Evolutionary conservation across 2,888 invertebrate species (phyloP), one percentile per base, ranked within the genome.

Genomic region (Agrotis clavis): DNA sequence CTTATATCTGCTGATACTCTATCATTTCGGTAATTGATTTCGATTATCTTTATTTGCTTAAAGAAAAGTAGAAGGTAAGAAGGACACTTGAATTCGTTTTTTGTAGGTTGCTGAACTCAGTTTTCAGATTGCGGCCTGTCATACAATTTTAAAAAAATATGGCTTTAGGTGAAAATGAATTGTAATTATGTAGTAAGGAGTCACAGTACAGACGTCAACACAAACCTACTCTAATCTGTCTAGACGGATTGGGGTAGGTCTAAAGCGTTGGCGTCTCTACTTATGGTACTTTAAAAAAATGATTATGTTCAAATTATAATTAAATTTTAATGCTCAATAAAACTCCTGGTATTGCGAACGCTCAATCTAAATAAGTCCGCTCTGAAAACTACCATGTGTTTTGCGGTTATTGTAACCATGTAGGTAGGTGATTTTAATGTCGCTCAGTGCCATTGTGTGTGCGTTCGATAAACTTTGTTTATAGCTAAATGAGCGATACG

Each of bases 381-480:
- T 79, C 71, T 84, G 87, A 88, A 91, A 90, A 91, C 83, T 84
- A 83, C 84, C 77, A 86, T 80, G 67, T 84, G 84, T 87, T 79
- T 66, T 83, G 83, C 84, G 84, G 86, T 87, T 88, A 87, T 85
- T 88, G 86, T 87, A 86, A 86, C 85, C 88, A 88, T 83, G 35
- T 57, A 57, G 89, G 87, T 87, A 85, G 88, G 86, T 89, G 87
- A 90, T 89, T 92, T 93, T 93, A 93, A 92, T 93, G 91, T 94
- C 92, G 91, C 86, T 87, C 84, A 89, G 88, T 87, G 89, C 92
- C 90, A 93, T 94, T 93, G 94, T 94, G 89, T 82, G 86, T 90
- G 88, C 93, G 94, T 94, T 93, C 95, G 94, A 95, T 95, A 95
- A 95, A 95, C 94, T 93, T 94, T 95, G 95, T 94, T 95, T 95